Percentiles rank a stretch among this genome's conserved stretches.
Conservation (phyloP, 1,140 invertebrate genomes). For the Phocides pigmalion region DNA sequence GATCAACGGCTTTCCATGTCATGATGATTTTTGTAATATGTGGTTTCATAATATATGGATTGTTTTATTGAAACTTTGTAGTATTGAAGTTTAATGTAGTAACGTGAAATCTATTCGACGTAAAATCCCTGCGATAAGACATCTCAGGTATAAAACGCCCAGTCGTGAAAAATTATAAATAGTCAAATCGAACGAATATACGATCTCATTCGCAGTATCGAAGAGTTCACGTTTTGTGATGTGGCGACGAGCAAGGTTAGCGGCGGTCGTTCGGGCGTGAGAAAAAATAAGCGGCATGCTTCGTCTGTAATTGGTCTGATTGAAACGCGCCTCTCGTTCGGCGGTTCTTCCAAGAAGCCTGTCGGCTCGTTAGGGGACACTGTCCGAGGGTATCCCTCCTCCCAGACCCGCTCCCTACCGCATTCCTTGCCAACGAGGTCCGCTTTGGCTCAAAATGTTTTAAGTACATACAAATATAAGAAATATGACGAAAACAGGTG, state of each 20-base stretch:
- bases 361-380: constrained; percentile 74
- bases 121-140: neutral
- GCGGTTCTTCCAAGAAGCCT: constrained; percentile 66
- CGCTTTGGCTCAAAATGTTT: constrained; percentile 32
- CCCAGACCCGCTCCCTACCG: constrained; percentile 50
- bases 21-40: no score
- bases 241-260: constrained; percentile 41
- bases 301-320: constrained; percentile 80
- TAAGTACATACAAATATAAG: constrained; percentile 25
- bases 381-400: constrained; percentile 58
- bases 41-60: no score
- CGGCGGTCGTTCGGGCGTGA: constrained; percentile 57
- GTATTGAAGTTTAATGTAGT: no score
- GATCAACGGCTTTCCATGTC: no score
- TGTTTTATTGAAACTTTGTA: no score
- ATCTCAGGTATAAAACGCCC: constrained; percentile 39
- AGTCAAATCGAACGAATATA: constrained; percentile 48
- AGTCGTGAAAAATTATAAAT: constrained; percentile 52
- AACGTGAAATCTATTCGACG: no score
- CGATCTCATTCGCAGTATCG: constrained; percentile 43
- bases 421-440: constrained; percentile 57
- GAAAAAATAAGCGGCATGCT: constrained; percentile 74
- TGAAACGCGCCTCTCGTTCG: constrained; percentile 76
- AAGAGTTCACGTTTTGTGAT: constrained; percentile 38
- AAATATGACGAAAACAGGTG: constrained; percentile 7